phyloP scores from a whole-genome alignment of 2,888 invertebrate genomes.

The Gastracanthus pulcherrimus region DNA sequence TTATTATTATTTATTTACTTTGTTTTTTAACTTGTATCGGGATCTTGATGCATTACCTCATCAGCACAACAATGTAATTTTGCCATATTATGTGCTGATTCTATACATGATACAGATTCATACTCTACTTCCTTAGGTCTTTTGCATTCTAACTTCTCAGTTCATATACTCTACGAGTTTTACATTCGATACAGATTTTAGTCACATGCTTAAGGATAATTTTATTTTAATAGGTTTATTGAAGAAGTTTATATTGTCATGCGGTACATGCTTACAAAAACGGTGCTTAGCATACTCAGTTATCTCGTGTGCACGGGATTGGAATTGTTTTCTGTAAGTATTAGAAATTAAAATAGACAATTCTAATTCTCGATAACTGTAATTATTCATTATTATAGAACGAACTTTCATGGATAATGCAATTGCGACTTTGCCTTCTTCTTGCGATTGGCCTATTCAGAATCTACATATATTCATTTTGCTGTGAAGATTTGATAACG shows the following conservation, averaged over 20 bases:
- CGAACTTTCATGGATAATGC: not conserved
- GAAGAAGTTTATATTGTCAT: not conserved
- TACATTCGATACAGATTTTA: too few species aligned
- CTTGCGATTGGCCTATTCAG: not conserved
- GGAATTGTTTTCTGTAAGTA: slow-evolving; percentile 3
- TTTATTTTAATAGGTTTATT: slow-evolving; percentile 2
- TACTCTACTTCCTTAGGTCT: too few species aligned
- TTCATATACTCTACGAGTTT: too few species aligned
- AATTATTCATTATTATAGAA: not conserved
- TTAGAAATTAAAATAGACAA: not conserved
- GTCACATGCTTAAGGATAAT: too few species aligned
- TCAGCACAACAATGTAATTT: too few species aligned
- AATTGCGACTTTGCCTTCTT: not conserved
- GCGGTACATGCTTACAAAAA: not conserved
- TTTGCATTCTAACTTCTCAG: too few species aligned
- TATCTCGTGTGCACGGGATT: not conserved
- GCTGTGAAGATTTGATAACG: not conserved
- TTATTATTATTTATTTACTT: too few species aligned
- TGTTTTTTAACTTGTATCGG: too few species aligned
- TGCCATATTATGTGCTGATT: too few species aligned
- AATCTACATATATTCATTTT: not conserved
- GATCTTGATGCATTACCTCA: too few species aligned
- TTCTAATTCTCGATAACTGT: not conserved
- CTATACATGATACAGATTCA: too few species aligned
- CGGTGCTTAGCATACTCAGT: not conserved